phyloP scores from a whole-genome alignment of 2,797 vertebrate genomes.

The Sebastes dallii region DNA sequence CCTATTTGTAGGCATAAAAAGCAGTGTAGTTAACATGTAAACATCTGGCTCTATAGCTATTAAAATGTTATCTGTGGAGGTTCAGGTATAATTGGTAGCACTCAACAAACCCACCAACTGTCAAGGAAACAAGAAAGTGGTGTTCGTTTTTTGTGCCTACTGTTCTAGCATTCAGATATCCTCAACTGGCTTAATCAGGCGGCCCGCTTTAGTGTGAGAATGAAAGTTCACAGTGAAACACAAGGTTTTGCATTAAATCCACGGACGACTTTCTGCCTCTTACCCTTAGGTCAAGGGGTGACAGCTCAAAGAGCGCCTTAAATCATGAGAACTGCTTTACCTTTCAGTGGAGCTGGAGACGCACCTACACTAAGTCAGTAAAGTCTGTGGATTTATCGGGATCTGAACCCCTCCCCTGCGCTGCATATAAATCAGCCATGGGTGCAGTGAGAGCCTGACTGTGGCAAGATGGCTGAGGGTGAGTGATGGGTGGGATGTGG shows the following conservation, averaged over 20 bases:
- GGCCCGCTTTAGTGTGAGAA: constrained; percentile 72
- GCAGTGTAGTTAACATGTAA: constrained; percentile 48
- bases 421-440: constrained; percentile 80
- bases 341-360: constrained; percentile 70
- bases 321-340: constrained; percentile 83
- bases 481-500: constrained; percentile 15
- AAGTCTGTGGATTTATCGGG: constrained; percentile 81
- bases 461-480: constrained; percentile 9
- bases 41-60: constrained; percentile 3
- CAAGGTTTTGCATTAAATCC: constrained; percentile 74
- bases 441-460: constrained; percentile 38
- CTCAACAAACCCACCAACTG: constrained; percentile 47
- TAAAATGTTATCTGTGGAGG: constrained; percentile 22
- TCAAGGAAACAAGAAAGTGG: constrained; percentile 62
- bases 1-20: constrained; percentile 13
- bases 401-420: constrained; percentile 63
- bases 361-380: constrained; percentile 76
- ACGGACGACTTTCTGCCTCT: constrained; percentile 64
- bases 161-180: constrained; percentile 44
- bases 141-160: constrained; percentile 43
- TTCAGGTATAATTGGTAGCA: constrained; percentile 45
- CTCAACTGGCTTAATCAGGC: constrained; percentile 56
- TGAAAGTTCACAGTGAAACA: constrained; percentile 65
- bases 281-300: constrained; percentile 78
- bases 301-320: constrained; percentile 74